phyloP scores from a whole-genome alignment of 1,140 invertebrate genomes.

The Caenorhabditis remanei region DNA sequence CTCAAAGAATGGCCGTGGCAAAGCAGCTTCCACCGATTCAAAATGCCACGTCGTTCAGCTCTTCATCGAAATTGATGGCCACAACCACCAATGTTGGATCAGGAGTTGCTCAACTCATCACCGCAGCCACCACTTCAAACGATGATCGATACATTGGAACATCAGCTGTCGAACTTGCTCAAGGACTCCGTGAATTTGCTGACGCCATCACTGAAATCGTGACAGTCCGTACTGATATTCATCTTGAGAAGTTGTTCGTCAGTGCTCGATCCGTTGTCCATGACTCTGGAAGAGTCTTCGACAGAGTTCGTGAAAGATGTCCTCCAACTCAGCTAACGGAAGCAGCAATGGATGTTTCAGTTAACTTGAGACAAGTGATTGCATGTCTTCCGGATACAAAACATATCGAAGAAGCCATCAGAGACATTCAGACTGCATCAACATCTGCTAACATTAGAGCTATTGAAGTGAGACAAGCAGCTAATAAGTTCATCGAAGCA shows the following conservation, averaged over 20 bases:
- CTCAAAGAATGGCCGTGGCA: constrained; percentile 84
- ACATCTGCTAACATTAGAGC: constrained; percentile 29
- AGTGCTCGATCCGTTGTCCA: constrained; percentile 74
- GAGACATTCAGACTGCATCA: constrained; percentile 65
- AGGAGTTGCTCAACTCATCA: constrained; percentile 86
- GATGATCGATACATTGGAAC: constrained; percentile 88
- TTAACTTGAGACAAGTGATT: constrained; percentile 69
- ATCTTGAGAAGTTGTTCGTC: constrained; percentile 79
- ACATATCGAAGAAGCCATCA: constrained; percentile 71
- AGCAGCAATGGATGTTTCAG: constrained; percentile 66
- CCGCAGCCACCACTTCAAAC: constrained; percentile 84
- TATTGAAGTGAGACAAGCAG: constrained; percentile 85
- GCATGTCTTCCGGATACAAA: constrained; percentile 71
- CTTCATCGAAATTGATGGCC: constrained; percentile 80
- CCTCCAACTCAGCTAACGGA: constrained; percentile 67
- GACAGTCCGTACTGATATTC: constrained; percentile 82
- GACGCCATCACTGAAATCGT: constrained; percentile 84
- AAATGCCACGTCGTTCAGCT: constrained; percentile 79
- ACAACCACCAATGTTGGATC: constrained; percentile 83
- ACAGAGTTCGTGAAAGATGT: constrained; percentile 83
- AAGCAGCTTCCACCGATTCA: constrained; percentile 88
- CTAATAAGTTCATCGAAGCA: constrained; percentile 86
- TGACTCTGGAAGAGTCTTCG: constrained; percentile 81
- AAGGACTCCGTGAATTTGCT: constrained; percentile 84
- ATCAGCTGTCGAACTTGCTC: constrained; percentile 86